A percentile compares a stretch with the other conserved stretches of the same genome.
These are phyloP conservation scores for Merodon equestris DNA, from an alignment of 2,888 invertebrate species.

Conservation along the genomic window DNA sequence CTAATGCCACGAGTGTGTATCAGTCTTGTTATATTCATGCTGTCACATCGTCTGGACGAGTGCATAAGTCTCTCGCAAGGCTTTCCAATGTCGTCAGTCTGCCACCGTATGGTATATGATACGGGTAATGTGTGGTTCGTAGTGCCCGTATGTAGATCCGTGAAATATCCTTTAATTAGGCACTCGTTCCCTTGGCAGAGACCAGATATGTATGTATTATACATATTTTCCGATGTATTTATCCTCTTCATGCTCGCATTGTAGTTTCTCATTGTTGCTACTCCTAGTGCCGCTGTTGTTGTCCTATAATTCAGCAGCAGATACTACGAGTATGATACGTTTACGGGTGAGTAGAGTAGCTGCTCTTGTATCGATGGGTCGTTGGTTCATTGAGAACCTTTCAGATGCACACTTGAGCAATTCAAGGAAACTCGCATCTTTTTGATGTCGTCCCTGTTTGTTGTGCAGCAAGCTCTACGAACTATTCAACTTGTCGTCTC, in stretches of 20 bases:
- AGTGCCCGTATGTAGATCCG: conserved; percentile 12
- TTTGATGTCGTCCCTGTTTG: conserved; percentile 6
- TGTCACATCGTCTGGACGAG: conserved; percentile 34
- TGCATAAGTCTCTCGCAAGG: conserved; percentile 42
- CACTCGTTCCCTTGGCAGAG: conserved; percentile 20
- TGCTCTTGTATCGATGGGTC: conserved; percentile 50
- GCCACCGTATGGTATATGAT: neutral
- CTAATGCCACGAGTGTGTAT: conserved; percentile 24
- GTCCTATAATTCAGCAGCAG: too few species aligned
- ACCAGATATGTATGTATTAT: too few species aligned
- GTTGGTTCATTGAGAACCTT: conserved; percentile 49
- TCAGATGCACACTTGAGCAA: conserved; percentile 43
- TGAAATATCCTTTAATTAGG: conserved; percentile 60
- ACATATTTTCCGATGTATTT: conserved; percentile 17
- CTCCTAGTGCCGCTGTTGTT: too few species aligned
- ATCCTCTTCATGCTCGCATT: conserved; percentile 27
- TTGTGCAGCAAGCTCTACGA: neutral
- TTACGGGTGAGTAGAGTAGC: neutral
- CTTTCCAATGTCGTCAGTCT: conserved; percentile 38
- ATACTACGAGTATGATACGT: too few species aligned
- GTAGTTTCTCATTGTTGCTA: conserved; percentile 18
- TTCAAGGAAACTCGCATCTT: conserved; percentile 53
- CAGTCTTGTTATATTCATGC: conserved; percentile 11
- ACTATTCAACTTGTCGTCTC: too few species aligned
- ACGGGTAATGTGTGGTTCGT: too few species aligned